Evolutionary conservation across 2,888 invertebrate species (phyloP), one percentile per base, ranked within the genome.

Genomic region (Zaprionus bogoriensis): DNA sequence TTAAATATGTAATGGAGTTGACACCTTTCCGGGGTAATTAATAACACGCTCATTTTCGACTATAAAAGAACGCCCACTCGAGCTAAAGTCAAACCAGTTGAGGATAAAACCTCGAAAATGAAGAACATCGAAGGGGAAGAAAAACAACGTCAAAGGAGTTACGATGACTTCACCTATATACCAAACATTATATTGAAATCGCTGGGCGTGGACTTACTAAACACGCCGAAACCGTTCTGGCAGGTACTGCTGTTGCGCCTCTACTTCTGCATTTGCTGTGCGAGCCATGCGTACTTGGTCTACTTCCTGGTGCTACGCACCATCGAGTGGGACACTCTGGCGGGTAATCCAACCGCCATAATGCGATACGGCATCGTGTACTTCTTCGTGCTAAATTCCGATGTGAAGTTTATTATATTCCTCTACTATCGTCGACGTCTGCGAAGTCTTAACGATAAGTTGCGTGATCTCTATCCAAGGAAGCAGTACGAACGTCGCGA

Each of bases 131-230:
- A 52, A 12, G 5, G n/a, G 22, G 19, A 46, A n/a, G 28, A 10
- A 7, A n/a, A n/a, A n/a, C n/a, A n/a, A n/a, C n/a, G n/a, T n/a
- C 60, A 41, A 25, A 57, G 46, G 4, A 57, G 19, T 20, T 77
- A 57, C 44, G 65, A 74, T 30, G 80, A 77, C 27, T 77, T 74
- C 39, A 66, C 55, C 9, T 63, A 48, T 19, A 50, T 76, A 44
- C 60, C 77, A 6, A 58, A 48, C 22, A 14, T 74, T 1, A 23
- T 77, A 53, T 55, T 74, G 12, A 63, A 59, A 45, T 28, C 71
- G 0, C 12, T 79, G 36, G 79, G 77, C 9, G 64, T 63, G 4
- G 74, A 76, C 38, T 50, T 79, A 1, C 54, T 76, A 32, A 32
- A 58, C 10, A 42, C 32, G 2, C 46, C 48, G 1, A 64, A 57